Base-by-base conservation (phyloP, 2,888 invertebrate genomes). In the Cheilosia urbana region DNA sequence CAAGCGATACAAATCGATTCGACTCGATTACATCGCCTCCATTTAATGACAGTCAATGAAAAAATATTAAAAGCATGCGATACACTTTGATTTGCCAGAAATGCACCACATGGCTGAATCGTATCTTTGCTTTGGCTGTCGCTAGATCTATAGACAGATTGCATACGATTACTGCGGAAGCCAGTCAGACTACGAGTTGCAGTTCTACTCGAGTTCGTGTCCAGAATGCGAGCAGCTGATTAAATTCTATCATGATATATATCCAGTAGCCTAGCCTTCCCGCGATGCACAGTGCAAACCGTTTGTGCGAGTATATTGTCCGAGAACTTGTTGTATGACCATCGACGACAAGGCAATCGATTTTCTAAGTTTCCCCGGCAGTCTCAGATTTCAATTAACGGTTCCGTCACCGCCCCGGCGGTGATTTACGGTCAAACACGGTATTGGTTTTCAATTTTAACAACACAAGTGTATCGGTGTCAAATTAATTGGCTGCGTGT, bases 61-160 rank as follows among this genome's bases (percentile, higher is more conserved):
- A 55, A 24, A 58, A 55, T 58, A 76, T 21, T 40, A 60, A 45
- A 45, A 71, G 55, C 77, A 47, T 71, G 82, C 77, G 66, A 77
- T 66, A 62, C 82, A 65, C 77, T 66, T 77, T 77, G 82, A 77
- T 82, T 77, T 62, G 60, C 47, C 65, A 62, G 40, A 66, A 57
- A 24, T 47, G 47, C 47, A 47, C 47, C 13, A 34, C 30, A 49
- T 9, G 27, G 19, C 11, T 34, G n/a, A 49, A 75, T 2, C 37
- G 47, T 57, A 40, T 65, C 65, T 57, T 55, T 24, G 63, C 6
- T 47, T 37, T 40, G 19, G 1, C n/a, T 34, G 17, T 53, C 15
- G 19, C 2, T 13, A 13, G 37, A 37, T 37, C 11, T 27, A 6
- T 27, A 30, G 9, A 30, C 9, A 13, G 27, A 55, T 13, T 55